Conservation (phyloP, 2,113 vertebrate species). For the Microtus pennsylvanicus region DNA sequence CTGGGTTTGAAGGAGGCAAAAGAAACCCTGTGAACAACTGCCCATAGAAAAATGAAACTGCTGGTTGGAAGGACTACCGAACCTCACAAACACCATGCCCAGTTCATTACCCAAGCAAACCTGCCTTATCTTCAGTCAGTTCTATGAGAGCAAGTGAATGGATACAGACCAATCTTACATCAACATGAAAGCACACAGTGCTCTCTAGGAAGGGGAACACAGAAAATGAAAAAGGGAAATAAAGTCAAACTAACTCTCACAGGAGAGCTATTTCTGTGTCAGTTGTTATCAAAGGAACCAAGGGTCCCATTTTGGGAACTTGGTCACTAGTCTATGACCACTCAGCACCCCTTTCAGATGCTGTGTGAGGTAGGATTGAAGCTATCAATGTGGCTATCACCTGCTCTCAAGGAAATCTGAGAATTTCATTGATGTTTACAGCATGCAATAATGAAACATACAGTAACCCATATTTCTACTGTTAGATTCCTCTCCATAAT, state of each 20-base stretch:
- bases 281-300: background rate
- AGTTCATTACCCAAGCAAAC: background rate
- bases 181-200: background rate
- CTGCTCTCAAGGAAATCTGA: background rate
- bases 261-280: conserved; percentile 11
- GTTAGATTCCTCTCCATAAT: background rate
- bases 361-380: background rate
- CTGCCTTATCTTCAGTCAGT: background rate
- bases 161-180: background rate
- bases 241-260: background rate
- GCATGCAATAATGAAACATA: background rate
- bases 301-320: background rate
- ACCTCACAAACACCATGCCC: background rate
- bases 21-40: background rate
- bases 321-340: background rate
- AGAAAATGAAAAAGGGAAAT: conserved; percentile 6
- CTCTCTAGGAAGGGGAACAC: background rate
- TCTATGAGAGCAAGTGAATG: conserved; percentile 24
- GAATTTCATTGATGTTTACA: conserved; percentile 37
- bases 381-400: background rate
- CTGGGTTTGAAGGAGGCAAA: conserved; percentile 22
- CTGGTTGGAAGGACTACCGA: background rate
- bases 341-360: background rate
- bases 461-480: background rate
- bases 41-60: background rate